phyloP scores from a whole-genome alignment of 2,113 vertebrate genomes.

The Ibidorhyncha struthersii region DNA sequence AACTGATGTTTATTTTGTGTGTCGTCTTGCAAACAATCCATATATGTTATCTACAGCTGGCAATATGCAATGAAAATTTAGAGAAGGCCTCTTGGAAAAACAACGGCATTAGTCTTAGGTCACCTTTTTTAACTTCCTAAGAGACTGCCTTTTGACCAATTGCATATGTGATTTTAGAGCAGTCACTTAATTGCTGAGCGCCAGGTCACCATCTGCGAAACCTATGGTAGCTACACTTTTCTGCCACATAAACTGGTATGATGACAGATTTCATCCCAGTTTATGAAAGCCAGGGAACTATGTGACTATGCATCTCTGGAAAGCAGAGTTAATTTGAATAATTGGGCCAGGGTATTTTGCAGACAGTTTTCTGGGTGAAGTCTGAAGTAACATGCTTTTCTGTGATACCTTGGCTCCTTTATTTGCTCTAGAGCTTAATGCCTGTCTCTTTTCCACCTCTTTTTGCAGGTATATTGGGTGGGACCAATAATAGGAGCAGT shows the following conservation, averaged over 20 bases:
- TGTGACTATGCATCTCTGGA: background rate
- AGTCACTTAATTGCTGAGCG: background rate
- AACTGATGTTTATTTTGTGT: background rate
- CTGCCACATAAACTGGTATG: background rate
- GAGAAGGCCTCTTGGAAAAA: background rate
- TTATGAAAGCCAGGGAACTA: background rate
- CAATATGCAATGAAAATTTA: background rate
- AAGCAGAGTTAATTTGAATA: background rate
- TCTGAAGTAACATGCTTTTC: background rate
- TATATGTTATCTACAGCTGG: background rate
- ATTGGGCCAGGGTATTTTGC: background rate
- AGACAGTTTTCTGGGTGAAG: background rate
- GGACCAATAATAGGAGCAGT: constrained; percentile 89
- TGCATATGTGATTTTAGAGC: background rate
- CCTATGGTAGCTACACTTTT: background rate
- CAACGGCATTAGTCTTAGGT: no score
- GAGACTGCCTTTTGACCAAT: background rate
- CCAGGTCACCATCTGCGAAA: background rate
- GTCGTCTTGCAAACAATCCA: background rate
- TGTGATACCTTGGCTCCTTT: background rate
- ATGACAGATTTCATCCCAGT: background rate
- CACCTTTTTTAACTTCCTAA: background rate
- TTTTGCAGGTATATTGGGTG: constrained; percentile 89
- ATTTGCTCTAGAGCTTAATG: background rate
- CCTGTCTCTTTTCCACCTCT: background rate